These are phyloP conservation scores for Pogonocichla stellata DNA, from an alignment of 2,113 vertebrate genomes.

Conservation along the genomic window DNA sequence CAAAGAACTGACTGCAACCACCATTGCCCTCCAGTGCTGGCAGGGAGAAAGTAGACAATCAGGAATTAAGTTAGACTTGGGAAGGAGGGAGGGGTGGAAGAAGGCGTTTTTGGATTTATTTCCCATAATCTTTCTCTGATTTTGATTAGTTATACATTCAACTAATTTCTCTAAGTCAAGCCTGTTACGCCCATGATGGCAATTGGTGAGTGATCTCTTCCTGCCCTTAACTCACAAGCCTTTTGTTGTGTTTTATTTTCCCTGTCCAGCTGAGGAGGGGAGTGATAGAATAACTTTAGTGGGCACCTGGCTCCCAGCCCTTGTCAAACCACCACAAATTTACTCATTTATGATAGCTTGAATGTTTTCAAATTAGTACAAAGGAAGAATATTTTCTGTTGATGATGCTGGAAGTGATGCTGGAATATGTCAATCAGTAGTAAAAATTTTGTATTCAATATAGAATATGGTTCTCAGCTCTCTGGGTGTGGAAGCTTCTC, in stretches of 20 bases:
- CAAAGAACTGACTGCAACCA: not conserved
- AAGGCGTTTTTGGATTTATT: not conserved
- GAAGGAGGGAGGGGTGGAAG: not conserved
- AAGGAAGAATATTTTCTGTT: not conserved
- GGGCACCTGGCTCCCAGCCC: not conserved
- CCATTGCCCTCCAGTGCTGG: rapidly evolving
- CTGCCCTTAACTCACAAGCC: not conserved
- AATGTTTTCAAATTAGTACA: not conserved
- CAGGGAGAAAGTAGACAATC: not conserved
- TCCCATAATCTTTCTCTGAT: not conserved
- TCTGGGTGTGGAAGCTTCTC: not conserved
- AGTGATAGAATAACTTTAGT: not conserved
- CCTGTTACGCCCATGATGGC: not conserved
- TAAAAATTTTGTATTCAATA: not conserved
- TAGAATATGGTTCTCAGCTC: not conserved
- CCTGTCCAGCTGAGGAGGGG: not conserved
- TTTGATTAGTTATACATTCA: not conserved
- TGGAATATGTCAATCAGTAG: not conserved
- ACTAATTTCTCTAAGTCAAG: not conserved
- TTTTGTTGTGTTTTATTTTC: not conserved
- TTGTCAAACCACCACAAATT: not conserved
- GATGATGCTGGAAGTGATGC: not conserved
- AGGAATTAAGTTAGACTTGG: not conserved
- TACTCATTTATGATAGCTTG: not conserved
- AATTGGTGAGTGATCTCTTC: not conserved